phyloP scores from a whole-genome alignment of 2,888 invertebrate species.

The Tridacna crocea region DNA sequence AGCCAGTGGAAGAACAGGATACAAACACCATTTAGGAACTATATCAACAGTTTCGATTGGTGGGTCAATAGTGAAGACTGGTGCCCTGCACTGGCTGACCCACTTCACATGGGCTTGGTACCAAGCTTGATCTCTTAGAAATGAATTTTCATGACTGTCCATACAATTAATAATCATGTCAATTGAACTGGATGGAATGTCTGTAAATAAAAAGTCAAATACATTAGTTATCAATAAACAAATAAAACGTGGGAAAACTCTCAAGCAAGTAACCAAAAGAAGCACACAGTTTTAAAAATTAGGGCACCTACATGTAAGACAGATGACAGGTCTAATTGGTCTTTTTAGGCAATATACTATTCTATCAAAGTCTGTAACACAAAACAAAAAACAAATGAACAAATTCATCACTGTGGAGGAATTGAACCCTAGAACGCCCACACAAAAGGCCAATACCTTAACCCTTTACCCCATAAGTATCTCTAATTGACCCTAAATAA shows the following conservation, averaged over 20 bases:
- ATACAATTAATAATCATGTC: constrained; percentile 83
- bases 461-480: too few species aligned
- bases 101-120: constrained; percentile 88
- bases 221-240: not conserved
- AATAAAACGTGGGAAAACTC: not conserved
- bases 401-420: too few species aligned
- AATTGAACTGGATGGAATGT: constrained; percentile 74
- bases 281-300: too few species aligned
- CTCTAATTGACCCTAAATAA: too few species aligned
- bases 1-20: constrained; percentile 89
- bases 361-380: too few species aligned
- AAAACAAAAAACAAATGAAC: too few species aligned
- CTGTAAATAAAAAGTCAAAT: constrained; percentile 61
- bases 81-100: constrained; percentile 89
- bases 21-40: constrained; percentile 88
- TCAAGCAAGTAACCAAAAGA: not conserved
- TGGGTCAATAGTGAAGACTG: constrained; percentile 91
- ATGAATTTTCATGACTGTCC: constrained; percentile 78
- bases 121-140: constrained; percentile 75
- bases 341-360: too few species aligned
- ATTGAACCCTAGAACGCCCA: too few species aligned
- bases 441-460: too few species aligned
- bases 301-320: too few species aligned
- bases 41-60: constrained; percentile 87
- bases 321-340: too few species aligned